Base-by-base conservation (phyloP, 1,140 invertebrate genomes). In the Trialeurodes vaporariorum region DNA sequence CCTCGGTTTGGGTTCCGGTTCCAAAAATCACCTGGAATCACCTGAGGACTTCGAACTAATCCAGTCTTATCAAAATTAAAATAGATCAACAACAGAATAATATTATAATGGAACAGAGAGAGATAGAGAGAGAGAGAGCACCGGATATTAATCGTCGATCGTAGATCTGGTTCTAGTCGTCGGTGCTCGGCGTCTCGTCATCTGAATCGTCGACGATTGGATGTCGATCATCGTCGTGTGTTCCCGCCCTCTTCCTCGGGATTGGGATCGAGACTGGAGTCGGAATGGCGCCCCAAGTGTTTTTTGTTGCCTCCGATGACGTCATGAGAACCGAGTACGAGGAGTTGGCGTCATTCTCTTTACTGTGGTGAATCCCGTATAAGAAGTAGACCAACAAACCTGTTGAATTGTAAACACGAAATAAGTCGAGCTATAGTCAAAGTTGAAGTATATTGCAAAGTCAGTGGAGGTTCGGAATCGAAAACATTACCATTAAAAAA, bases 331-430 rank as follows among this genome's bases (percentile, higher is more conserved):
- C 84, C 1, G 85, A 85, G 74, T 87, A 87, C 0, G 85, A 81
- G 75, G 77, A 67, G 73, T 75, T 80, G 62, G 82, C 81, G 59
- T 86, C 82, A 49, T 89, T 88, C 73, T 94, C 87, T 75, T 91
- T 90, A 76, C 92, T 94, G 74, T 94, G 88, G 70, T 91, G 87
- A 25, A 95, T 90, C 0, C 93, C 93, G 74, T 95, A 95, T 0
- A 88, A 78, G 76, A 96, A 94, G 75, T 96, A 96, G 17, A 95
- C 85, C 21, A 94, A 77, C 63, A 93, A 82, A 68, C 92, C 91
- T 92, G 77, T 71, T 81, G 79, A 72, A 70, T 34, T 21, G 22
- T 5, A 17, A 26, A n/a, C n/a, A n/a, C n/a, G n/a, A n/a, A n/a
- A n/a, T n/a, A n/a, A n/a, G n/a, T n/a, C n/a, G n/a, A n/a, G n/a